A percentile compares a stretch with the other conserved stretches of the same genome.
These are phyloP conservation scores for Amiota communis DNA, from an alignment of 2,888 invertebrate genomes.

Conservation along the genomic window DNA sequence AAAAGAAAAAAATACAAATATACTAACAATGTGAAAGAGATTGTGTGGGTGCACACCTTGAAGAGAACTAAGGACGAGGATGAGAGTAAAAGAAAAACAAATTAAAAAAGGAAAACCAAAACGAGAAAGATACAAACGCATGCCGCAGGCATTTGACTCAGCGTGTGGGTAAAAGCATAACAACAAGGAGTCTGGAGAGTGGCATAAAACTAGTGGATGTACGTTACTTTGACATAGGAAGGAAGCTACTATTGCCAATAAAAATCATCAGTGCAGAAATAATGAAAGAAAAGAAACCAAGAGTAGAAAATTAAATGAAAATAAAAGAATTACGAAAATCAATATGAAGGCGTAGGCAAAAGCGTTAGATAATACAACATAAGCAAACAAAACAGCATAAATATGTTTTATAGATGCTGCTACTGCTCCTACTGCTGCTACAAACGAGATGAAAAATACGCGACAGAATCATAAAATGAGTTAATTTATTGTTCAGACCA, in stretches of 20 bases:
- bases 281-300: conserved; percentile 52
- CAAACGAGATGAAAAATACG: not conserved
- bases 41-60: no score
- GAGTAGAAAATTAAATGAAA: conserved; percentile 41
- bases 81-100: not conserved
- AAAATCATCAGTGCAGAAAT: conserved; percentile 48
- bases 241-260: conserved; percentile 45
- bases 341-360: conserved; percentile 64
- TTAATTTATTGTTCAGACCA: conserved; percentile 58
- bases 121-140: not conserved
- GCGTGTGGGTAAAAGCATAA: not conserved
- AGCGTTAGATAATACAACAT: conserved; percentile 32
- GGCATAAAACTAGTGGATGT: no score
- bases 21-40: no score
- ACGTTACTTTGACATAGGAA: not conserved
- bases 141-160: not conserved
- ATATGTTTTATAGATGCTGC: conserved; percentile 25
- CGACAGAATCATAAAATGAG: conserved; percentile 64
- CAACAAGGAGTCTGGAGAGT: not conserved
- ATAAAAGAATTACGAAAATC: conserved; percentile 63
- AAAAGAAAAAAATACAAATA: no score
- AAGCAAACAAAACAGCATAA: no score
- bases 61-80: not conserved
- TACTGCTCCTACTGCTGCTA: not conserved
- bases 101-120: not conserved